These are phyloP conservation scores for Escarpia spicata DNA, from an alignment of 2,888 invertebrate genomes.

Conservation along the genomic window DNA sequence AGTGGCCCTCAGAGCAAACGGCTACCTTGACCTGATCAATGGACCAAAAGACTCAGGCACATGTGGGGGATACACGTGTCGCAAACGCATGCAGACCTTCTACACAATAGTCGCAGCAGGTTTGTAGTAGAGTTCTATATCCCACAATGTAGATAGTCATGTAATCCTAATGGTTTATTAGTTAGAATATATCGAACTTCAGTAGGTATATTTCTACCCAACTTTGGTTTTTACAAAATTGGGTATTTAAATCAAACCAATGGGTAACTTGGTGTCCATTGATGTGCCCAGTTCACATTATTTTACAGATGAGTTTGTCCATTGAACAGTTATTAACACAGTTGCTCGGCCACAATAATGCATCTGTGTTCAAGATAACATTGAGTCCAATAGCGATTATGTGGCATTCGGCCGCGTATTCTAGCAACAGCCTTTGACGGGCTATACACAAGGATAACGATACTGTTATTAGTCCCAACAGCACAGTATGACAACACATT, in stretches of 20 bases:
- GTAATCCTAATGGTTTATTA: neutral
- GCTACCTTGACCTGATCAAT: conserved; percentile 59
- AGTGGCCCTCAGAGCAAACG: conserved; percentile 37
- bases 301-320: neutral
- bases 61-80: conserved; percentile 36
- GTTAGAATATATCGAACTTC: neutral
- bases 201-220: neutral
- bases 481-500: no score
- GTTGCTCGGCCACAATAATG: neutral
- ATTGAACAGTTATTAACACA: neutral
- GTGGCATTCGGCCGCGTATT: no score
- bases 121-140: neutral
- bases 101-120: conserved; percentile 49
- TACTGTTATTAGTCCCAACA: no score
- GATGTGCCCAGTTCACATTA: neutral
- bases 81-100: conserved; percentile 58
- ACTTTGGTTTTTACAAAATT: neutral
- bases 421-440: no score
- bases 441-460: no score
- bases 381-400: no score
- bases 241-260: neutral
- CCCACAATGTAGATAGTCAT: neutral
- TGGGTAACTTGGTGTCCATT: neutral
- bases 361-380: neutral
- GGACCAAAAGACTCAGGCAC: conserved; percentile 62